phyloP scores from a whole-genome alignment of 2,888 invertebrate genomes.

The Eubasilissa splendida region DNA sequence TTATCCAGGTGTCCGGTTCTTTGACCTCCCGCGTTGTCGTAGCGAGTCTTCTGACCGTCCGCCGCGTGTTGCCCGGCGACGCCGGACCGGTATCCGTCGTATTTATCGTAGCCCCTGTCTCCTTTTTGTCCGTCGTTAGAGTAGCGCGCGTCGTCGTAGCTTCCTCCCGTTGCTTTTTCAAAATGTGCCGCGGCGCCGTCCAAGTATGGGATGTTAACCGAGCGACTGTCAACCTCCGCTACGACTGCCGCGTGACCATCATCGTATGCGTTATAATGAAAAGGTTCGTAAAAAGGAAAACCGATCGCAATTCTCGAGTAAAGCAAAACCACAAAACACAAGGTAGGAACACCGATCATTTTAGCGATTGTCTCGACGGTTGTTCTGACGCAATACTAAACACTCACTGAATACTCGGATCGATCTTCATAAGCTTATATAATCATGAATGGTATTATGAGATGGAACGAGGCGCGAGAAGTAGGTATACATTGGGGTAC shows the following conservation, averaged over 20 bases:
- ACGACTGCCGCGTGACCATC: conserved; percentile 39
- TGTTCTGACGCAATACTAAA: conserved; percentile 19
- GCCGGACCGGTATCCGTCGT: conserved; percentile 61
- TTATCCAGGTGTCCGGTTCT: conserved; percentile 66
- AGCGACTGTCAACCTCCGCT: conserved; percentile 28
- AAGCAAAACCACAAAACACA: conserved; percentile 27
- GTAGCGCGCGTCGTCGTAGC: conserved; percentile 62
- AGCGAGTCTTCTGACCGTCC: conserved; percentile 65
- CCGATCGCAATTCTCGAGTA: conserved; percentile 7
- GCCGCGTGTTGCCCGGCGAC: conserved; percentile 63
- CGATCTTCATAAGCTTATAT: conserved; percentile 28
- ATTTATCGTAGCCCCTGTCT: conserved; percentile 52
- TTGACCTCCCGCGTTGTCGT: conserved; percentile 63
- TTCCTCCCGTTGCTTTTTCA: conserved; percentile 61
- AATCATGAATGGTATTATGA: conserved; percentile 17
- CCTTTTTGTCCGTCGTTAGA: conserved; percentile 59
- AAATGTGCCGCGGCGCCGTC: conserved; percentile 45
- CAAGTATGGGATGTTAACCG: neutral
- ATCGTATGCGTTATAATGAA: neutral
- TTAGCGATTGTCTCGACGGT: neutral
- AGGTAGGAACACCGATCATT: conserved; percentile 23
- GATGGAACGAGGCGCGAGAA: conserved; percentile 21
- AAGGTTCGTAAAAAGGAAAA: conserved; percentile 6
- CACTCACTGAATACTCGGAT: conserved; percentile 27
- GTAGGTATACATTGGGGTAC: conserved; percentile 37